Evolutionary conservation across 2,888 invertebrate species (phyloP).

Genomic region (Hirtodrosophila alboralis): DNA sequence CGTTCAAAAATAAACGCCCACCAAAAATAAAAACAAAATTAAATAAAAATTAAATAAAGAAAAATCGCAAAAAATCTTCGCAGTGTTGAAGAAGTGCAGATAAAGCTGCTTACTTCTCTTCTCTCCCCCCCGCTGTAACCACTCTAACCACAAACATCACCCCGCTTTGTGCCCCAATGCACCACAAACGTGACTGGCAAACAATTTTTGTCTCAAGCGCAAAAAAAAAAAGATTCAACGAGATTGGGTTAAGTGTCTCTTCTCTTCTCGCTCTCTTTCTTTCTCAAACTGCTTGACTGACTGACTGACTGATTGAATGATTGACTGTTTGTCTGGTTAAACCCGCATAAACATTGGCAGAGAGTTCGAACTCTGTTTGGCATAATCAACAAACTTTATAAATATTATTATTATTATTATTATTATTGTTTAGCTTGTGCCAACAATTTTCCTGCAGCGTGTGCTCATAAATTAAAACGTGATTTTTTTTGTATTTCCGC

Average conservation of each 20-base stretch:
- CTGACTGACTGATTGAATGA: slow-evolving; percentile 2
- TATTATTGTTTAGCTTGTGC: slow-evolving; percentile 15
- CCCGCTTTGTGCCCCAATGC: slow-evolving; percentile 14
- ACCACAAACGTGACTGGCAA: slow-evolving; percentile 73
- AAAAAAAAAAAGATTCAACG: slow-evolving; percentile 47
- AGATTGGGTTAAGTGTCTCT: slow-evolving; percentile 49
- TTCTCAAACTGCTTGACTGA: slow-evolving; percentile 1
- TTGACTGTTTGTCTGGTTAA: slow-evolving; percentile 20
- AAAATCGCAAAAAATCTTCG: no score
- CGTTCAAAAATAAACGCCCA: slow-evolving; percentile 69
- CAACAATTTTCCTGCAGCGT: slow-evolving; percentile 35
- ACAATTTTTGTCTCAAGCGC: slow-evolving; percentile 65
- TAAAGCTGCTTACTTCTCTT: slow-evolving; percentile 38
- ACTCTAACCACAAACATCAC: no score
- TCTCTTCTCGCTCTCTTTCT: no score
- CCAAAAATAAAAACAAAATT: slow-evolving; percentile 43
- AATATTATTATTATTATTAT: slow-evolving; percentile 44
- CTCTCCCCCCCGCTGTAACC: not conserved
- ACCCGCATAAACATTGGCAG: slow-evolving; percentile 41
- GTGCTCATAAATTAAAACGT: slow-evolving; percentile 56
- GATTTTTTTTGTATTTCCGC: slow-evolving; percentile 23
- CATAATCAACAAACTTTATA: slow-evolving; percentile 35
- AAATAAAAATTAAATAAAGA: no score
- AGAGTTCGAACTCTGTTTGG: slow-evolving; percentile 7
- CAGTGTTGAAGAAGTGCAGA: slow-evolving; percentile 56